Evolutionary conservation across 2,888 invertebrate species (phyloP).

Genomic region (Coleophora flavipennella): DNA sequence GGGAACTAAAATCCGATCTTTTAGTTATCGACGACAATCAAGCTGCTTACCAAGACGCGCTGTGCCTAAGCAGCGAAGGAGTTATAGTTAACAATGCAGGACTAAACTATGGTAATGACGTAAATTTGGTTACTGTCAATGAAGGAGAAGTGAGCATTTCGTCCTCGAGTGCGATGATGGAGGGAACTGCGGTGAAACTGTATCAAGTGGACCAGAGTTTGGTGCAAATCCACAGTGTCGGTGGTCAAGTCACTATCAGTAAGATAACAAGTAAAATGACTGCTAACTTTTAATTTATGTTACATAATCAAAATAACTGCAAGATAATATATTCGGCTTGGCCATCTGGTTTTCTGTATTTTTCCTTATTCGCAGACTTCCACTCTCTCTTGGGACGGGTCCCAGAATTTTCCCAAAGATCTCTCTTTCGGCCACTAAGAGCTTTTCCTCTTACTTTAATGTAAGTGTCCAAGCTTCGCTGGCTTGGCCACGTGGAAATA

Average conservation of each 20-base stretch:
- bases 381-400: too few species aligned
- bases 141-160: conserved; percentile 37
- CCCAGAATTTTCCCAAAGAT: too few species aligned
- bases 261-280: conserved; percentile 54
- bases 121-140: conserved; percentile 43
- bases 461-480: too few species aligned
- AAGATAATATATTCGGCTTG: too few species aligned
- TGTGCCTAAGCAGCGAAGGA: conserved; percentile 21
- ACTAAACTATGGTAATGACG: conserved; percentile 19
- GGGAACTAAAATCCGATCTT: conserved; percentile 32
- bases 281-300: conserved; percentile 36
- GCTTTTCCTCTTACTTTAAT: too few species aligned
- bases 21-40: conserved; percentile 34
- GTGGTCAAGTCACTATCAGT: conserved; percentile 44
- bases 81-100: conserved; percentile 23
- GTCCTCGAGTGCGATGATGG: conserved; percentile 22
- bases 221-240: conserved; percentile 42
- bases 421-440: too few species aligned
- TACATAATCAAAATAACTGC: too few species aligned
- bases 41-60: conserved; percentile 18
- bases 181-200: conserved; percentile 30
- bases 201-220: conserved; percentile 51
- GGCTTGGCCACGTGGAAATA: too few species aligned
- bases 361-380: too few species aligned
- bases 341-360: too few species aligned